phyloP scores from a whole-genome alignment of 2,113 vertebrate genomes.

The Prolemur simus region DNA sequence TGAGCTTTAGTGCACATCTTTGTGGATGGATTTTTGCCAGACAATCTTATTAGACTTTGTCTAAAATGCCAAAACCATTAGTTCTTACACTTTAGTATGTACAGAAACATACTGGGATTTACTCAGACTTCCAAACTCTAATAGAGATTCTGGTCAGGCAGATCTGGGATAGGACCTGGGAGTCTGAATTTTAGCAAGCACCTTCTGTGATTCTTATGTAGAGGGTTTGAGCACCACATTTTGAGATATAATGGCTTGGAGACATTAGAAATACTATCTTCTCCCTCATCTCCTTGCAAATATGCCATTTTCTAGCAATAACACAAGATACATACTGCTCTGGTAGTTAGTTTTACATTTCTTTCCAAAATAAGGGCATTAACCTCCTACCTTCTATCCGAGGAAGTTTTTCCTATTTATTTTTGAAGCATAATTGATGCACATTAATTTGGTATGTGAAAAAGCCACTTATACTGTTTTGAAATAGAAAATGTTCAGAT shows the following conservation, averaged over 20 bases:
- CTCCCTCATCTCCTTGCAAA: background rate
- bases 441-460: background rate
- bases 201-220: background rate
- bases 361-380: background rate
- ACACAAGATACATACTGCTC: background rate
- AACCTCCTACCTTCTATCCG: background rate
- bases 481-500: background rate
- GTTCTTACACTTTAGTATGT: background rate
- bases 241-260: slow-evolving; percentile 28
- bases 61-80: slow-evolving; percentile 39
- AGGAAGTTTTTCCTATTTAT: background rate
- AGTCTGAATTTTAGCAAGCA: background rate
- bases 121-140: background rate
- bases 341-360: slow-evolving; percentile 17
- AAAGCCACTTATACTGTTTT: background rate
- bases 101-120: background rate
- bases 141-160: background rate
- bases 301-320: background rate
- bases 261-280: background rate
- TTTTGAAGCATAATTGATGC: slow-evolving; percentile 2
- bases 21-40: background rate
- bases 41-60: background rate
- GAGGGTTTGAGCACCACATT: background rate
- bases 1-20: background rate
- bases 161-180: background rate